Base-by-base conservation (phyloP, 2,888 invertebrate species). In the Ryuthela nishihirai region DNA sequence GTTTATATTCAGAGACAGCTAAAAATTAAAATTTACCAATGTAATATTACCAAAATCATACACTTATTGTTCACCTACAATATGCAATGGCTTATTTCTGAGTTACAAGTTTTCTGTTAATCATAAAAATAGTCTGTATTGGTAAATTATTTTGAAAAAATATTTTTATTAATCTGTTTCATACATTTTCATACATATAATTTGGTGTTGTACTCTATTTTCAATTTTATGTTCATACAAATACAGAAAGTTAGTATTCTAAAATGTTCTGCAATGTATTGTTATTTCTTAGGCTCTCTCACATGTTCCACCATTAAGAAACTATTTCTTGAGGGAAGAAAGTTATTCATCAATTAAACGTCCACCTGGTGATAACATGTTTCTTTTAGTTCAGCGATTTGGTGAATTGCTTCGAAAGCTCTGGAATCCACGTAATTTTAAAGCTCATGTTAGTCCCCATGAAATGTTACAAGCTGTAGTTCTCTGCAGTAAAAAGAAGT, bases 401-500 rank as follows among this genome's bases (percentile, higher is more conserved):
- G 98, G 98, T 0, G 98, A 99, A 73, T 78, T 99, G 24, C 83
- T 98, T 77, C 80, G 99, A 17, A 99, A 99, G 74, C 79, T 99
- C 69, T 99, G 99, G 99, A 99, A 99, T 76, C 97, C 98, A 0
- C 80, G 94, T 35, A 98, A 98, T 71, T 99, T 99, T 73, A 99
- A 99, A 76, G 90, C 98, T 0, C 99, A 99, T 72, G 99, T 99
- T 0, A 97, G 95, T 18, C 99, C 99, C 0, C 99, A 99, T 73
- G 99, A 99, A 80, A 99, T 99, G 98, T 78, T 99, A 21, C 99
- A 99, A 69, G 93, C 99, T 41, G 92, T 97, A 21, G 93, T 99
- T 3, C 78, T 98, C 63, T 93, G 94, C 89, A 92, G 97, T 71
- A 88, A 89, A 75, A 95, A 98, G 73, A 83, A 50, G 18, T 99